Evolutionary conservation across 2,888 invertebrate species (phyloP).

Genomic region (Pocota personata): DNA sequence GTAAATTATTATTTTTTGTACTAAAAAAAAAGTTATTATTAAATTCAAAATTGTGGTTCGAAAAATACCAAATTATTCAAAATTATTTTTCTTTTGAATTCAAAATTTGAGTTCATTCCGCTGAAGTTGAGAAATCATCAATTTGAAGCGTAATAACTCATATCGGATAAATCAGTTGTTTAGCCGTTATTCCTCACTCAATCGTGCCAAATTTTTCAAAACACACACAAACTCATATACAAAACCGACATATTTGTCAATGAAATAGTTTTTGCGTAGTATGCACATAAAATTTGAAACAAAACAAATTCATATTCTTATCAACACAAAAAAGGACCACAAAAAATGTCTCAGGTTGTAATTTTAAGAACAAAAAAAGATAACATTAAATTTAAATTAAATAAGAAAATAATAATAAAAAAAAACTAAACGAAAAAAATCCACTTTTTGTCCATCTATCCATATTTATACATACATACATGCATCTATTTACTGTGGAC

Average conservation of each 20-base stretch:
- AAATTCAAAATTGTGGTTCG: slow-evolving; percentile 79
- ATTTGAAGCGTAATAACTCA: slow-evolving; percentile 48
- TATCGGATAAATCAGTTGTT: slow-evolving; percentile 7
- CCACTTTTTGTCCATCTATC: slow-evolving; percentile 66
- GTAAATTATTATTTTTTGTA: slow-evolving; percentile 72
- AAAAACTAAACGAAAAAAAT: slow-evolving; percentile 31
- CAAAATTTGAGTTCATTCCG: slow-evolving; percentile 48
- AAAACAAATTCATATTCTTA: slow-evolving; percentile 41
- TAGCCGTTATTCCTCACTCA: slow-evolving; percentile 28
- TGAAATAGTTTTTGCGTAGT: slow-evolving; percentile 44
- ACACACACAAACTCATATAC: slow-evolving; percentile 13
- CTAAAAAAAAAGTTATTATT: slow-evolving; percentile 62
- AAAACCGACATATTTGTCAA: slow-evolving; percentile 23
- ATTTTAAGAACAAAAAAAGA: slow-evolving; percentile 67
- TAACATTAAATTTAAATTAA: slow-evolving; percentile 44
- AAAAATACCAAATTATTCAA: slow-evolving; percentile 64
- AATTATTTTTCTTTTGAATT: slow-evolving; percentile 6
- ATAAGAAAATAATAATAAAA: slow-evolving; percentile 23
- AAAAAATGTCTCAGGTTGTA: slow-evolving; percentile 72
- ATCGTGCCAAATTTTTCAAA: slow-evolving; percentile 47
- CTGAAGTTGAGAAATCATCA: slow-evolving; percentile 45
- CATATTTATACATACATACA: slow-evolving; percentile 58
- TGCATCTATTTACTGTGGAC: slow-evolving; percentile 68
- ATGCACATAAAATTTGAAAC: slow-evolving; percentile 30
- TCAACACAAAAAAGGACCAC: slow-evolving; percentile 60